Evolutionary conservation across 2,113 vertebrate genomes (phyloP).

Genomic region (Ammospiza caudacuta): DNA sequence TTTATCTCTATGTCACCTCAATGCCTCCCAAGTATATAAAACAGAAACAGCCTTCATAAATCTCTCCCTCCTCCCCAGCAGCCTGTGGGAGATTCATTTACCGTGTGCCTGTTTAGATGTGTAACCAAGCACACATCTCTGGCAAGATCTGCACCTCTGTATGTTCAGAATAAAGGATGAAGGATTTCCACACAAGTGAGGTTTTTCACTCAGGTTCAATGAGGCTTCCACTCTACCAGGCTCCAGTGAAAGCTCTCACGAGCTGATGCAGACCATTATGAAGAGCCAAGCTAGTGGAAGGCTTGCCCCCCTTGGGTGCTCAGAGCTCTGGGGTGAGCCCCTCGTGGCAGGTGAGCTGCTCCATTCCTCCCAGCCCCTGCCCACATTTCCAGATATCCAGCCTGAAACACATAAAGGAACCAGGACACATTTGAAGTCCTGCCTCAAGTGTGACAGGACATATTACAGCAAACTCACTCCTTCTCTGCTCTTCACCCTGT

Average conservation of each 20-base stretch:
- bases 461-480: not conserved
- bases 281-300: not conserved
- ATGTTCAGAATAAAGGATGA: not conserved
- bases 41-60: constrained; percentile 44
- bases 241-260: not conserved
- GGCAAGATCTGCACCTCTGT: not conserved
- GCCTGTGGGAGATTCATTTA: constrained; percentile 31
- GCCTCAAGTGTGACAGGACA: not conserved
- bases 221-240: not conserved
- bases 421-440: not conserved
- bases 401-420: not conserved
- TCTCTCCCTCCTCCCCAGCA: constrained; percentile 18
- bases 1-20: constrained; percentile 41
- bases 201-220: not conserved
- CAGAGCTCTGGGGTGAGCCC: not conserved
- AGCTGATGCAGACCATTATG: not conserved
- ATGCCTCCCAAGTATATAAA: constrained; percentile 48
- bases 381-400: not conserved
- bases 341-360: not conserved
- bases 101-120: not conserved
- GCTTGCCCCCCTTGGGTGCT: too few relatives aligned
- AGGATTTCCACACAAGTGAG: not conserved
- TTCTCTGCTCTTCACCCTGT: not conserved
- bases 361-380: not conserved
- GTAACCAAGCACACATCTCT: not conserved